Evolutionary conservation across 2,888 invertebrate species (phyloP), one percentile per base, ranked within the genome.

Genomic region (Drosophila paramelanica): DNA sequence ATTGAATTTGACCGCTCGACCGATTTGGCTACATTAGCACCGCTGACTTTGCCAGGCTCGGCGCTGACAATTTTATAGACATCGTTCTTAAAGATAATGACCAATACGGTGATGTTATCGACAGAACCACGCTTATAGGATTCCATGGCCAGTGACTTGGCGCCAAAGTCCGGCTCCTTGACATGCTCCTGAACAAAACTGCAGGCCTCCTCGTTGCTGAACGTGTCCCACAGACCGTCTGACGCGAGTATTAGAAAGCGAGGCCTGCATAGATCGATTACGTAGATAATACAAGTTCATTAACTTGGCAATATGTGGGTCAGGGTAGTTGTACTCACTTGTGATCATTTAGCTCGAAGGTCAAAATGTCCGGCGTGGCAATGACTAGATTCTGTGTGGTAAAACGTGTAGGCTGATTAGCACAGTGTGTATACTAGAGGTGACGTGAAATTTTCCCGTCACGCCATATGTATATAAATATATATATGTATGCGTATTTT

Each of bases 151-250:
- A 99, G 94, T 90, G 97, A 97, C 93, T 97, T 98, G 58, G 98
- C 98, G 71, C 98, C 98, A 93, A 94, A 97, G 91, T 97, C 96
- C 5, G 96, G 95, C 93, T 98, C 98, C 89, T 96, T 94, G 43
- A 98, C 93, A 81, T 96, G 94, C 86, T 97, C 96, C 92, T 96
- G 96, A 57, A 98, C 95, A 91, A 96, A 98, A 81, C 95, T 95
- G 13, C 98, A 95, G 27, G 98, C 98, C 92, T 98, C 98, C 91
- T 98, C 98, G 92, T 98, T 98, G 45, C 96, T 94, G 91, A 98
- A 98, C 20, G 97, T 98, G 91, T 99, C 99, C 98, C 98, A 99
- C 36, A 99, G 94, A 2, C 99, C 99, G 93, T 99, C 99, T 1
- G 98, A 97, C 13, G 98, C 99, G 65, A 99, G 93, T 70, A 99